A percentile compares a stretch with the other conserved stretches of the same genome.
Evolutionary conservation across 2,797 vertebrate genomes (phyloP).

Genomic region (Erithacus rubecula): DNA sequence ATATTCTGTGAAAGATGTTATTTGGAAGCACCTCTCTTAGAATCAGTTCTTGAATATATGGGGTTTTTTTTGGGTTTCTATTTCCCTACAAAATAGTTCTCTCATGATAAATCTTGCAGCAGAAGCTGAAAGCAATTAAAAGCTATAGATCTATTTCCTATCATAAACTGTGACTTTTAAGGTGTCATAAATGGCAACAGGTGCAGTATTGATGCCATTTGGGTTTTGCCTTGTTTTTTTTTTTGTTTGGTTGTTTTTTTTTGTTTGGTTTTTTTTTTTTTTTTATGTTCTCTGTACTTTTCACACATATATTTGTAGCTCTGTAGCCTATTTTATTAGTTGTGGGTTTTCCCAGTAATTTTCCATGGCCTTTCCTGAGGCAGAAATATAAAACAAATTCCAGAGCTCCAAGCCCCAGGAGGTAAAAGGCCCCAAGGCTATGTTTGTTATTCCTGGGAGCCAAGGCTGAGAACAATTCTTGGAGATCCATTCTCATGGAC

Average conservation of each 20-base stretch:
- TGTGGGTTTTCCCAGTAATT: background rate
- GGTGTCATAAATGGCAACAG: background rate
- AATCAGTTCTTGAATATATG: background rate
- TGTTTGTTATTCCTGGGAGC: background rate
- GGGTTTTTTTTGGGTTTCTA: background rate
- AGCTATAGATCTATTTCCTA: background rate
- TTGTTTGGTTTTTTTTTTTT: too few species aligned
- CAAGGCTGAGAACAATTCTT: background rate
- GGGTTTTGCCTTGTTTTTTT: background rate
- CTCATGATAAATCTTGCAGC: background rate
- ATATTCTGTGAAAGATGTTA: background rate
- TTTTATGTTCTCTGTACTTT: too few species aligned
- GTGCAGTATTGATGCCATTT: background rate
- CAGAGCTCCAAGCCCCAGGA: accelerated
- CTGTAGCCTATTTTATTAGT: too few species aligned
- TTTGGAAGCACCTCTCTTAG: background rate
- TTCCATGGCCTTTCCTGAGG: background rate
- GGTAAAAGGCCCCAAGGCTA: accelerated
- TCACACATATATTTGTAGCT: background rate
- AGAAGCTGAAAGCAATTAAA: background rate
- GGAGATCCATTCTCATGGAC: background rate
- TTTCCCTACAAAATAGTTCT: background rate
- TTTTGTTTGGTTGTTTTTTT: too few species aligned
- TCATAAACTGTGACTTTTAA: background rate
- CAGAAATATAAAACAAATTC: background rate